These are phyloP conservation scores for Macquaria ambigua DNA, from an alignment of 2,113 vertebrate genomes.

Conservation along the genomic window DNA sequence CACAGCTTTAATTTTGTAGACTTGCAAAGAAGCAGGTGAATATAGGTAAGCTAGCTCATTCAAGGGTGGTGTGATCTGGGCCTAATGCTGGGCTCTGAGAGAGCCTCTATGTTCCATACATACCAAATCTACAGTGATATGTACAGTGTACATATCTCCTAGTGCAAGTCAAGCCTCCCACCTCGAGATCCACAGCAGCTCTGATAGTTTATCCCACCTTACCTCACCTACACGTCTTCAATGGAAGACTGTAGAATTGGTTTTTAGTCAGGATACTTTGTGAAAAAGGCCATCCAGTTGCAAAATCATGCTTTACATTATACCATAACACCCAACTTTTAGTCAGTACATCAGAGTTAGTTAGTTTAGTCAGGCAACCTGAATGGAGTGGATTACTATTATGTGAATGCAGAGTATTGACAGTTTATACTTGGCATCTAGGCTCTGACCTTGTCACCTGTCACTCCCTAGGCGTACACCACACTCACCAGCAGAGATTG, in stretches of 20 bases:
- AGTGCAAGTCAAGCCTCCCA: neutral
- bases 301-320: too few species aligned
- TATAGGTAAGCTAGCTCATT: neutral
- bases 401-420: too few species aligned
- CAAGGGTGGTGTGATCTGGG: neutral
- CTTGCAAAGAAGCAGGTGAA: neutral
- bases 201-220: neutral
- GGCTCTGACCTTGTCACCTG: too few species aligned
- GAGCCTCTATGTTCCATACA: neutral
- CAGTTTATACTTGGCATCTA: too few species aligned
- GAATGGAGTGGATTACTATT: too few species aligned
- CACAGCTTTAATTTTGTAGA: neutral
- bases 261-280: neutral
- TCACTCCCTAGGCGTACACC: too few species aligned
- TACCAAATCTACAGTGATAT: neutral
- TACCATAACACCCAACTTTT: too few species aligned
- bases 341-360: too few species aligned
- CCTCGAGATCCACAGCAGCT: neutral
- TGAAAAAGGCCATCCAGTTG: too few species aligned
- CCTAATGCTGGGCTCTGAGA: neutral
- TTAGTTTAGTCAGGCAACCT: too few species aligned
- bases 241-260: neutral
- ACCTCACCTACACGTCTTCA: neutral
- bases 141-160: neutral
- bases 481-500: too few species aligned